phyloP scores from a whole-genome alignment of 1,140 invertebrate species.

The Tetramorium parvispinum region DNA sequence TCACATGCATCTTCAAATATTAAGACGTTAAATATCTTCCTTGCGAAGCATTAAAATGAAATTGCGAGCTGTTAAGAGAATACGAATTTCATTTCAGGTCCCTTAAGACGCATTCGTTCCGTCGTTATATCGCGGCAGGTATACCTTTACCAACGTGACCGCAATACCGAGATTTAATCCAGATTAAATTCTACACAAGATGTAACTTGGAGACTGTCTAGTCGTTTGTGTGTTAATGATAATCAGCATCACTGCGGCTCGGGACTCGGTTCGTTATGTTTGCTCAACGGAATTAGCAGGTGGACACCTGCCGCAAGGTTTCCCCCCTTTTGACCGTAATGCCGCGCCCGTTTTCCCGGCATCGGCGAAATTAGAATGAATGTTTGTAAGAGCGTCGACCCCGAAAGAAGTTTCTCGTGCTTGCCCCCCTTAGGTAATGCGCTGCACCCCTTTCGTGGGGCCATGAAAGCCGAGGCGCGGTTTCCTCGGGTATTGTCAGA shows the following conservation, averaged over 20 bases:
- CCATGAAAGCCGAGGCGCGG: slow-evolving; percentile 40
- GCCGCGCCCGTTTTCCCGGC: not conserved
- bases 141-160: slow-evolving; percentile 1
- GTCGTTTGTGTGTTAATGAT: slow-evolving; percentile 23
- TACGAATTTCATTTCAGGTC: not conserved
- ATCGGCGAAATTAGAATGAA: slow-evolving; percentile 69
- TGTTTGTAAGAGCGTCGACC: slow-evolving; percentile 67
- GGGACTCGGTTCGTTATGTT: slow-evolving; percentile 54
- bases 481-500: slow-evolving; percentile 63
- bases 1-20: not conserved
- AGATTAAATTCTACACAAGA: slow-evolving; percentile 18
- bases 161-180: slow-evolving; percentile 16
- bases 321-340: slow-evolving; percentile 7
- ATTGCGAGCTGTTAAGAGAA: not conserved
- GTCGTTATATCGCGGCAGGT: not conserved
- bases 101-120: not conserved
- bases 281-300: slow-evolving; percentile 68
- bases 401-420: slow-evolving; percentile 39
- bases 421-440: slow-evolving; percentile 1
- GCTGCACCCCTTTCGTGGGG: slow-evolving; percentile 14
- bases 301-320: slow-evolving; percentile 61
- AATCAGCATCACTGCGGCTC: slow-evolving; percentile 30
- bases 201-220: slow-evolving; percentile 15
- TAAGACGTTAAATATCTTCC: not conserved
- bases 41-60: not conserved